A percentile compares a stretch with the other conserved stretches of the same genome.
Conservation (phyloP, 2,888 invertebrate genomes). For the Scaeva pyrastri region DNA sequence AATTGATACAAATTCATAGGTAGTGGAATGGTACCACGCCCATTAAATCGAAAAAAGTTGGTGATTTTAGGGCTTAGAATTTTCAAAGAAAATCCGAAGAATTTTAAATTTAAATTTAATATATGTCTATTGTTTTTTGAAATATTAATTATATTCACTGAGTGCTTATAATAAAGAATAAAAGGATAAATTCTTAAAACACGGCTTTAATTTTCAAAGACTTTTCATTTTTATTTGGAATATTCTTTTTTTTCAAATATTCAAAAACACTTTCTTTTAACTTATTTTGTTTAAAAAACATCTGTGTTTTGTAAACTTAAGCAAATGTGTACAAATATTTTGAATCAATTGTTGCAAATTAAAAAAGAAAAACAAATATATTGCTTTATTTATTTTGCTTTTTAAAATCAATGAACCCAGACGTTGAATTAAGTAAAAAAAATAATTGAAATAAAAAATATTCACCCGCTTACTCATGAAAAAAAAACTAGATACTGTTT, state of each 20-base stretch:
- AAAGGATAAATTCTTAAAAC: no score
- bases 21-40: no score
- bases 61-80: no score
- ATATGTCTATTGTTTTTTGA: no score
- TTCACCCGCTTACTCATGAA: not conserved
- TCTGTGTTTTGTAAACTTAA: not conserved
- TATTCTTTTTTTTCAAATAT: not conserved
- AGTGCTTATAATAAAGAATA: no score
- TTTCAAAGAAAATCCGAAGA: no score
- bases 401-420: slow-evolving; percentile 28
- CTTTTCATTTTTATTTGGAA: not conserved
- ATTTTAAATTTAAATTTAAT: no score
- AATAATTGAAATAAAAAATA: not conserved
- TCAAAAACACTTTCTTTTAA: not conserved
- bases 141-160: no score
- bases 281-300: not conserved
- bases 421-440: not conserved
- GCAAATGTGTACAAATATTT: not conserved
- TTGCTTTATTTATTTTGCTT: slow-evolving; percentile 17
- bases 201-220: no score
- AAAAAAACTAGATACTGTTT: not conserved
- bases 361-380: not conserved
- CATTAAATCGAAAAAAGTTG: no score
- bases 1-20: no score
- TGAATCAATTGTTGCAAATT: not conserved